phyloP scores from a whole-genome alignment of 1,140 invertebrate genomes.

The Drosophila sp. region DNA sequence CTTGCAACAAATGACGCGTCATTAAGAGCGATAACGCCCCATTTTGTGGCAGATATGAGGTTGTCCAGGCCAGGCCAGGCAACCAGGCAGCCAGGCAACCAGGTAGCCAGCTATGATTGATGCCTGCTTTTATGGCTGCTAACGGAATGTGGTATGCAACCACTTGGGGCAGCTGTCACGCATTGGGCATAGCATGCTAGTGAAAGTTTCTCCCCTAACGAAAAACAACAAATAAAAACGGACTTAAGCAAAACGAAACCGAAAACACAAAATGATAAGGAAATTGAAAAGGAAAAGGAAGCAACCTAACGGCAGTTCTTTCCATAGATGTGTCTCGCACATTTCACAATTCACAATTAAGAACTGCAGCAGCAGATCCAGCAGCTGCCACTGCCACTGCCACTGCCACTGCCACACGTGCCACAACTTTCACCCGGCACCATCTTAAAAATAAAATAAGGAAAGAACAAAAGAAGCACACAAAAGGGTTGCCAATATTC shows the following conservation, averaged over 20 bases:
- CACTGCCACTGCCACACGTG: conserved; percentile 26
- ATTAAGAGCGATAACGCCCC: conserved; percentile 83
- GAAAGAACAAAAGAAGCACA: neutral
- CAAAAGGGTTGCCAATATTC: conserved; percentile 45
- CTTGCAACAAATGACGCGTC: conserved; percentile 78
- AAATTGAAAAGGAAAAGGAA: conserved; percentile 31
- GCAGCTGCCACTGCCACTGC: conserved; percentile 21
- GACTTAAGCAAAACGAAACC: neutral
- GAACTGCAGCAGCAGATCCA: conserved; percentile 1
- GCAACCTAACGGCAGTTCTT: conserved; percentile 58
- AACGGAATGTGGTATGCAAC: conserved; percentile 42
- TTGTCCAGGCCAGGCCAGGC: neutral
- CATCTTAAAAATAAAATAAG: neutral
- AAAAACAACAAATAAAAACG: no score
- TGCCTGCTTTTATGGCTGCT: conserved; percentile 71
- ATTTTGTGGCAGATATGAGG: conserved; percentile 61
- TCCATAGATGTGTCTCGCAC: conserved; percentile 16
- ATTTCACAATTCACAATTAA: neutral
- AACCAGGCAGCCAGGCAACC: neutral
- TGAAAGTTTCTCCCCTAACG: conserved; percentile 41
- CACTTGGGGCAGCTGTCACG: conserved; percentile 14
- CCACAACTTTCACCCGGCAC: conserved; percentile 46
- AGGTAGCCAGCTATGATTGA: conserved; percentile 68
- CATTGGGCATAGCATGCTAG: neutral
- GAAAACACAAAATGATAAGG: neutral